These are phyloP conservation scores for Antennarius maculatus DNA, from an alignment of 2,797 vertebrate species.

Conservation along the genomic window DNA sequence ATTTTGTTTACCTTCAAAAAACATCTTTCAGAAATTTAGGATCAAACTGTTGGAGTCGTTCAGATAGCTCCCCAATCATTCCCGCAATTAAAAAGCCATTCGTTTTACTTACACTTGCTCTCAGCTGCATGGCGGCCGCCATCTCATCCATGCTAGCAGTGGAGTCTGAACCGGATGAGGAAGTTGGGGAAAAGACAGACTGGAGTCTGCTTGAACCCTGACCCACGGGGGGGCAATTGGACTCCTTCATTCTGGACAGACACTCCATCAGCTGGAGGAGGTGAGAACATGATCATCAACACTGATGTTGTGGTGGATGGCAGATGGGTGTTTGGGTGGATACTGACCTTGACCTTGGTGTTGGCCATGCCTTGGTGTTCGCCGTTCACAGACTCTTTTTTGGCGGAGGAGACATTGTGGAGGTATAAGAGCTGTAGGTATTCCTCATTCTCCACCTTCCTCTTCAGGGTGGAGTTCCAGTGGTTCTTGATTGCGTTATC, in stretches of 20 bases:
- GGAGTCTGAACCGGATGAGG: conserved; percentile 17
- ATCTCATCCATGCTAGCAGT: conserved; percentile 30
- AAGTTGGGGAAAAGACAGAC: conserved; percentile 13
- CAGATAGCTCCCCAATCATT: not conserved
- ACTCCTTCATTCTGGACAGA: conserved; percentile 32
- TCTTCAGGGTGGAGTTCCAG: conserved; percentile 98
- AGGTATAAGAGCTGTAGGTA: conserved; percentile 70
- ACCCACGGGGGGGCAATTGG: conserved; percentile 22
- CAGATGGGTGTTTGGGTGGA: not conserved
- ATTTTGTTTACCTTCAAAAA: no score
- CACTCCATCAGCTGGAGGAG: conserved; percentile 29
- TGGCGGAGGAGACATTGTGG: conserved; percentile 16
- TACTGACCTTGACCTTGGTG: conserved; percentile 27
- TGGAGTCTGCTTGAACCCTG: not conserved
- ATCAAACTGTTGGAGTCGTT: no score
- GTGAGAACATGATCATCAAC: not conserved
- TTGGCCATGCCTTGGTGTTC: conserved; percentile 36
- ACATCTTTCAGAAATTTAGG: no score
- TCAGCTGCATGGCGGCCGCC: not conserved
- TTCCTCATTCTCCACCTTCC: conserved; percentile 93
- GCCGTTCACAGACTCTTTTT: no score
- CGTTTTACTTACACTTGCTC: not conserved
- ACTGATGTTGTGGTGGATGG: not conserved
- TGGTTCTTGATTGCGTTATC: conserved; percentile 99
- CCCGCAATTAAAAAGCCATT: no score